A percentile compares a stretch with the other conserved stretches of the same genome.
These are phyloP conservation scores for Hydropotes inermis DNA, from an alignment of 2,113 vertebrate genomes.

Conservation along the genomic window DNA sequence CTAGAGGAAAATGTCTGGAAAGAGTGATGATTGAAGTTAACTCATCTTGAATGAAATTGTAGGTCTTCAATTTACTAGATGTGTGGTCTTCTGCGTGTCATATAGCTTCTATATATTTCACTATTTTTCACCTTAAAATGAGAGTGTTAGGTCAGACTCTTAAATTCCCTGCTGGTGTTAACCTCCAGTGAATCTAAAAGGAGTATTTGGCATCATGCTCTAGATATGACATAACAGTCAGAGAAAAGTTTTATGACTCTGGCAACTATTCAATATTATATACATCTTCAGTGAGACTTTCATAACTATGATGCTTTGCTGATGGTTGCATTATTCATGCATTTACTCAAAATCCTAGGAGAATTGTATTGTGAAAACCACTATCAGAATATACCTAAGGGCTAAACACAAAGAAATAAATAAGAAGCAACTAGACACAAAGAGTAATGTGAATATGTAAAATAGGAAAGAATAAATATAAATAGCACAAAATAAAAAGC, in stretches of 20 bases:
- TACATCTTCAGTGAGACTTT: not conserved
- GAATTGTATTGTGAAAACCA: not conserved
- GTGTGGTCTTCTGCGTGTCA: not conserved
- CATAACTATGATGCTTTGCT: not conserved
- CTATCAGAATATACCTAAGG: not conserved
- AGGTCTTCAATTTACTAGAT: not conserved
- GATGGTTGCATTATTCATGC: not conserved
- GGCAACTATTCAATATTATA: not conserved
- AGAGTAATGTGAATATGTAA: not conserved
- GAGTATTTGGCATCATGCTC: not conserved
- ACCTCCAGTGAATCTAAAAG: not conserved
- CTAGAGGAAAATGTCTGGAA: not conserved
- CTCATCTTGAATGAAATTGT: not conserved
- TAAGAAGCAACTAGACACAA: not conserved
- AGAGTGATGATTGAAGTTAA: not conserved
- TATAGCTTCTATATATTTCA: not conserved
- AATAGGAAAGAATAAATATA: not conserved
- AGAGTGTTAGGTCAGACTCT: not conserved
- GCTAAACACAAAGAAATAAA: not conserved
- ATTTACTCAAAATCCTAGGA: not conserved
- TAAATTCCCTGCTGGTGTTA: not conserved
- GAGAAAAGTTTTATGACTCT: not conserved
- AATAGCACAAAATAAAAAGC: not conserved
- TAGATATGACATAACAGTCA: not conserved
- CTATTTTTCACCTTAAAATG: slow-evolving; percentile 1